Base-by-base conservation (phyloP, 2,113 vertebrate genomes). In the Phrynocephalus versicolor region DNA sequence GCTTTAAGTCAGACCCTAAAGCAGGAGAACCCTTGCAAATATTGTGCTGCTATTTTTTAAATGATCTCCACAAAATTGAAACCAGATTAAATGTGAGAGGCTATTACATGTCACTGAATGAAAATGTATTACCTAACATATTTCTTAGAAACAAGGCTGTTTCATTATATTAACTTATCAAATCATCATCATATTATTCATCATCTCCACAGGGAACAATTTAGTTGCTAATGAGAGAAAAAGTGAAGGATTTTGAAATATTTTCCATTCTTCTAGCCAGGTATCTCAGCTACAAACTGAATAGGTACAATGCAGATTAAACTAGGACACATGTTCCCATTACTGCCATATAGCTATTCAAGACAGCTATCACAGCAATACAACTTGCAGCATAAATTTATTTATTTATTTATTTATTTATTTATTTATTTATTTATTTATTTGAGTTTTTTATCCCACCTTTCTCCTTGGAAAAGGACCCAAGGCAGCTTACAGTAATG, bases 81-180 rank as follows among this genome's bases (percentile, higher is more conserved):
- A 93, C 75, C 62, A 81, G 84, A 90, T 94, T 89, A 94, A 88
- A 90, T 91, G 93, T 91, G 55, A 92, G 85, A 89, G 89, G 39
- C 67, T 89, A 57, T 89, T 93, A 83, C 75, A 85, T 45, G 83
- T 70, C 78, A 85, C 37, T 89, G 83, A 92, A 93, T 91, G 90
- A 93, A 92, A 89, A 88, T 79, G 90, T 74, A 92, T 89, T 89
- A 81, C 69, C 89, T 73, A 83, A 67, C 87, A 73, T 71, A 83
- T 88, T 88, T 89, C 91, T 58, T 78, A 69, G 74, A 85, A 58
- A 78, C 85, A 73, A 70, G 76, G 84, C 88, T 88, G 87, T 84
- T 77, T 91, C 18, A 81, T 82, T 89, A 79, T 33, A 70, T 89
- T 91, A 78, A 58, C 64, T 69, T 78, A 84, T 30, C 71, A 92